Percentiles rank a stretch among this genome's conserved stretches.
Evolutionary conservation across 2,113 vertebrate genomes (phyloP).

Genomic region (Equus przewalskii): DNA sequence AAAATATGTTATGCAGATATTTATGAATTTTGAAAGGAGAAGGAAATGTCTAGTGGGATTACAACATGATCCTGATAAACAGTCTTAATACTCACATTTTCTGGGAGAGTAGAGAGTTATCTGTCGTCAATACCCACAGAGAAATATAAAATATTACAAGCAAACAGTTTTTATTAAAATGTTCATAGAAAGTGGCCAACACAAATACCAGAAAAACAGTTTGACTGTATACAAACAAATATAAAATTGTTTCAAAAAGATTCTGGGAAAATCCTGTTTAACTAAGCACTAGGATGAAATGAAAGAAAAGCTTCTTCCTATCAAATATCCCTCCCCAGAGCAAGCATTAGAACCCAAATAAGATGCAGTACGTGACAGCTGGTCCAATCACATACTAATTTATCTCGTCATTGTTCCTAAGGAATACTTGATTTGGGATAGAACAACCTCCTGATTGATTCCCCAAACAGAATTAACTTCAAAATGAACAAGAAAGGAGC

Average conservation of each 20-base stretch:
- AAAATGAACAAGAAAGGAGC: constrained; percentile 47
- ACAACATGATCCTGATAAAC: constrained; percentile 14
- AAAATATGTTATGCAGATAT: neutral
- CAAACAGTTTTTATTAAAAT: constrained; percentile 61
- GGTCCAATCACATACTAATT: constrained; percentile 63
- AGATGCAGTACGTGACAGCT: neutral
- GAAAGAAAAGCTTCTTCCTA: neutral
- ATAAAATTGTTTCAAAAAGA: constrained; percentile 52
- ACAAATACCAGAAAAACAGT: constrained; percentile 63
- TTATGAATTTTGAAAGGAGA: constrained; percentile 72
- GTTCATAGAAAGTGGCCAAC: constrained; percentile 28
- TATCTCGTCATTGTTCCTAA: constrained; percentile 63
- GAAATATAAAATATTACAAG: constrained; percentile 29
- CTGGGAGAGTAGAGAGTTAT: neutral
- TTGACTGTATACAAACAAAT: constrained; percentile 41
- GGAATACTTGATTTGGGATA: constrained; percentile 29
- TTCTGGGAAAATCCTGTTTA: constrained; percentile 21
- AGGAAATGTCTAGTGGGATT: neutral
- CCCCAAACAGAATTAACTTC: constrained; percentile 64
- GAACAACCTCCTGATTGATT: constrained; percentile 49
- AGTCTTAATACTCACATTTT: constrained; percentile 12
- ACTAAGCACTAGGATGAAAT: constrained; percentile 36
- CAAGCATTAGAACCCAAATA: neutral
- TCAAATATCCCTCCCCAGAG: constrained; percentile 43
- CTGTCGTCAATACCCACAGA: neutral